Evolutionary conservation across 2,888 invertebrate genomes (phyloP), one percentile per base, ranked within the genome.

Genomic region (Amblyjoppa proteus): DNA sequence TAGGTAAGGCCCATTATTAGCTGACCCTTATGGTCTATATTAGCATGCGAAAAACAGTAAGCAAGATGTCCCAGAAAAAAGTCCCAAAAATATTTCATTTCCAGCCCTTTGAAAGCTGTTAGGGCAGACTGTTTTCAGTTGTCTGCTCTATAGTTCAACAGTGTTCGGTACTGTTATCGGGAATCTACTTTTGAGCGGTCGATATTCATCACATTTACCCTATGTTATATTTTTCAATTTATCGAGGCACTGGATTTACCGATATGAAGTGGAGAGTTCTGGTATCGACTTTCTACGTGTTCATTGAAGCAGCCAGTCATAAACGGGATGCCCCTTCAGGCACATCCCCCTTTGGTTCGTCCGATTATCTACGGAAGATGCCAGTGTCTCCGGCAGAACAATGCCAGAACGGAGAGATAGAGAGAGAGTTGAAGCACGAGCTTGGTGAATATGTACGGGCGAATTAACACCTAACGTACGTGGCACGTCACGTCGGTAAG

Each of bases 361-460:
- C 66, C 76, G 79, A 83, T 83, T 83, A 71, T 79, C 78, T 76
- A 61, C 79, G 79, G 58, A 80, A 85, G 75, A 82, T 61, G 64
- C 51, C 58, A 83, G 75, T 85, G 82, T 76, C 79, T 76, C 80
- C 53, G 68, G 34, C 79, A 83, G 82, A 83, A 85, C 68, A 82
- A 83, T 85, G 64, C 78, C 75, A 78, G 79, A 71, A 41, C 71
- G 20, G 28, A 38, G 45, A 16, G 51, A 58, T 56, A 53, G 53
- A 56, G 58, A 28, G 38, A 25, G 66, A 28, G 28, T 58, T n/a
- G 53, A 41, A 66, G 58, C 28, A 11, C 61, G 31, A 34, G 34
- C 56, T 58, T 49, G 31, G 38, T 41, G 34, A 71, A 56, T 68
- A 76, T 45, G 78, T 73, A 71, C 68, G 38, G 70, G 66, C 56